A percentile compares a stretch with the other conserved stretches of the same genome.
Evolutionary conservation across 2,888 invertebrate species (phyloP).

Genomic region (Pseudococcus longispinus): DNA sequence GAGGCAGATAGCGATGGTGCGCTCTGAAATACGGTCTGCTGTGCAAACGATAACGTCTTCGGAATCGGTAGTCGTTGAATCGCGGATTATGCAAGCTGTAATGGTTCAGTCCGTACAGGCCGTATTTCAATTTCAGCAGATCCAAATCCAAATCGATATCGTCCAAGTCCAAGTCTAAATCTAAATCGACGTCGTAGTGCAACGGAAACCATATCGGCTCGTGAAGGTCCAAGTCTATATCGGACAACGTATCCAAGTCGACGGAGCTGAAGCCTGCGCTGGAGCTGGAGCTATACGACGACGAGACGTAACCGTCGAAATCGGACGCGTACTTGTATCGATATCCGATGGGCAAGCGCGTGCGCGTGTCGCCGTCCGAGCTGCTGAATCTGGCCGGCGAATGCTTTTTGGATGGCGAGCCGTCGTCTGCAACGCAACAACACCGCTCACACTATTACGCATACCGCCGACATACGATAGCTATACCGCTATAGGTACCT

Average conservation of each 20-base stretch:
- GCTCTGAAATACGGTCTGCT: slow-evolving; percentile 38
- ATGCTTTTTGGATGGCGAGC: not conserved
- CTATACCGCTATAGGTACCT: too few relatives aligned
- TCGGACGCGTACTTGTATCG: slow-evolving; percentile 48
- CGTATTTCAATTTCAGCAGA: slow-evolving; percentile 49
- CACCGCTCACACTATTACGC: too few relatives aligned
- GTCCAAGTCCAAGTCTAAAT: slow-evolving; percentile 47
- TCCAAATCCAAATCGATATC: slow-evolving; percentile 50
- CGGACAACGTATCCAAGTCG: not conserved
- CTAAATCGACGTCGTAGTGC: slow-evolving; percentile 31
- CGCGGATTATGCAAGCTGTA: slow-evolving; percentile 21
- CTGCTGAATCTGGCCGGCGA: not conserved
- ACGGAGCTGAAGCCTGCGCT: too few relatives aligned
- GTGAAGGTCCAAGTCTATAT: not conserved
- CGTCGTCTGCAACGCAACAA: not conserved
- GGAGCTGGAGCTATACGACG: not conserved
- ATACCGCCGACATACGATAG: too few relatives aligned
- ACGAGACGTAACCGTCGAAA: slow-evolving; percentile 47
- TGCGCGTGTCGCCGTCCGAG: not conserved
- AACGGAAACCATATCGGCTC: not conserved
- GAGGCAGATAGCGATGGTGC: slow-evolving; percentile 22
- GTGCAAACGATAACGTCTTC: slow-evolving; percentile 48
- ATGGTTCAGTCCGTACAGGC: slow-evolving; percentile 52
- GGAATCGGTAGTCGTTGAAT: slow-evolving; percentile 49
- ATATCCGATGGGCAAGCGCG: slow-evolving; percentile 24